Conservation (phyloP, 1,140 invertebrate species). For the Lutraria rhynchaena region DNA sequence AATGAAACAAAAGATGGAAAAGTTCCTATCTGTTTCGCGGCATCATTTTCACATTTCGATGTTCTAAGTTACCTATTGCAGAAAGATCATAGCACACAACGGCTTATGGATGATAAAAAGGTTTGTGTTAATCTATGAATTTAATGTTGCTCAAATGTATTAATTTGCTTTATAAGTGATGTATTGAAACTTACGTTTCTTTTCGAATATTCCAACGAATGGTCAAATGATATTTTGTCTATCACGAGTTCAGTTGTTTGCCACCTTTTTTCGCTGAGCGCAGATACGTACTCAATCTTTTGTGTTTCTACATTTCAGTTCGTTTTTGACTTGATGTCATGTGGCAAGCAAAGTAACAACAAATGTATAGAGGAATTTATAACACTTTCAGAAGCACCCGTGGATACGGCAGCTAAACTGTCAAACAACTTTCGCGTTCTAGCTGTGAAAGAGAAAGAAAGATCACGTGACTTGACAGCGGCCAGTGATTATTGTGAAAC, state of each 20-base stretch:
- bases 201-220: not conserved
- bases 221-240: no score
- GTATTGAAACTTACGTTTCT: not conserved
- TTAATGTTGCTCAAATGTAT: not conserved
- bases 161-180: not conserved
- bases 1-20: constrained; percentile 89
- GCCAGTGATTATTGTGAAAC: constrained; percentile 97
- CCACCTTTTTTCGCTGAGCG: no score
- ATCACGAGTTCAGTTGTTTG: no score
- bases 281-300: no score
- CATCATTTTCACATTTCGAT: constrained; percentile 97
- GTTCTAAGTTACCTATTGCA: constrained; percentile 97
- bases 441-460: constrained; percentile 95
- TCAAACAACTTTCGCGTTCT: constrained; percentile 91
- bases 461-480: constrained; percentile 96
- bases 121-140: no score
- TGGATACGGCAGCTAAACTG: constrained; percentile 98
- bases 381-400: constrained; percentile 96
- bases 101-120: constrained; percentile 97
- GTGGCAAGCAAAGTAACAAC: constrained; percentile 97
- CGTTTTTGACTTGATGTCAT: constrained; percentile 99
- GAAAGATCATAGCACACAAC: constrained; percentile 98
- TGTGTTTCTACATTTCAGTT: constrained; percentile 86
- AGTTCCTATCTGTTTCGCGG: constrained; percentile 98
- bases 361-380: constrained; percentile 98